Evolutionary conservation across 2,113 vertebrate genomes (phyloP).

Genomic region (Taxidea taxus): DNA sequence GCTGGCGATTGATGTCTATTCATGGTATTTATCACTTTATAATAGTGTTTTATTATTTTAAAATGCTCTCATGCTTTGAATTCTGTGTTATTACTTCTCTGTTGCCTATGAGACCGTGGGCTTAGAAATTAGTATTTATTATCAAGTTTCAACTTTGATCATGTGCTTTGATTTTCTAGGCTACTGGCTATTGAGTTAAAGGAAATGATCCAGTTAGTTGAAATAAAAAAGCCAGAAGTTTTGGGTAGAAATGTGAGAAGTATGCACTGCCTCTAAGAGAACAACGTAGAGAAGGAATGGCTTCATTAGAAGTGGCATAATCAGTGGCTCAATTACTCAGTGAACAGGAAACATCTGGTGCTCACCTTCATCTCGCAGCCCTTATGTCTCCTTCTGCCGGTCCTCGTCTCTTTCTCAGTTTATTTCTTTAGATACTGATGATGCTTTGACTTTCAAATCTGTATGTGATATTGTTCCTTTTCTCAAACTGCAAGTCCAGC

Average conservation of each 20-base stretch:
- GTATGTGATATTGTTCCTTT: background rate
- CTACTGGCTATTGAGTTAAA: slow-evolving; percentile 9
- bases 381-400: background rate
- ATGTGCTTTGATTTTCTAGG: slow-evolving; percentile 28
- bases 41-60: background rate
- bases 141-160: background rate
- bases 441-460: background rate
- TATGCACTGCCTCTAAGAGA: background rate
- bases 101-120: background rate
- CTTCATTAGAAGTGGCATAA: background rate
- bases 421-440: background rate
- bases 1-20: background rate
- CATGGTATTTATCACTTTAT: background rate
- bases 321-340: background rate
- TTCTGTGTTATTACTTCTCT: slow-evolving; percentile 20
- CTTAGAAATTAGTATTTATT: slow-evolving; percentile 12
- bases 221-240: background rate
- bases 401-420: background rate
- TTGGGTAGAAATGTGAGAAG: background rate
- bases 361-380: background rate
- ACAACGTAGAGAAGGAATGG: background rate
- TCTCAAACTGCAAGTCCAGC: background rate
- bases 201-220: background rate
- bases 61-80: background rate
- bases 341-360: background rate